phyloP scores from a whole-genome alignment of 2,888 invertebrate species.

The Mesorhabditis sp. region DNA sequence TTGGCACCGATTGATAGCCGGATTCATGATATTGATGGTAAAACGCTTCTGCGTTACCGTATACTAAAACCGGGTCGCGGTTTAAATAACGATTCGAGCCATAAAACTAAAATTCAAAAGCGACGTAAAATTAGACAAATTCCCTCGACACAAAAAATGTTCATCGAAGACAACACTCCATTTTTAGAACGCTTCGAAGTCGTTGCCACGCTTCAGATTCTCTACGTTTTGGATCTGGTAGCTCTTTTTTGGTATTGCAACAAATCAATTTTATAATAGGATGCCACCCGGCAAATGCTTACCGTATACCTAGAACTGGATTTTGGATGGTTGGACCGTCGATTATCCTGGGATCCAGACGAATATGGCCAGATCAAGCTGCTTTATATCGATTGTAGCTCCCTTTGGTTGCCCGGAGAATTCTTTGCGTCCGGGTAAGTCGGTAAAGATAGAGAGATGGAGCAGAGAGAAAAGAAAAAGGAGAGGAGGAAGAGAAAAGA shows the following conservation, averaged over 20 bases:
- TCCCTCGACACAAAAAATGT: no score
- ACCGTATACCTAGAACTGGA: neutral
- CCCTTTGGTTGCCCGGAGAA: conserved; percentile 5
- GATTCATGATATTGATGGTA: no score
- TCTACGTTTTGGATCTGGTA: neutral
- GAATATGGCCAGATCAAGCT: neutral
- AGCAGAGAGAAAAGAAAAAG: neutral
- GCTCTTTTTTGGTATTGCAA: neutral
- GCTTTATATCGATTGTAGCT: neutral
- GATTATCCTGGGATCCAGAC: neutral
- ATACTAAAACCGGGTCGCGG: no score
- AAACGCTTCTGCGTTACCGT: no score
- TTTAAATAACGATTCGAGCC: no score
- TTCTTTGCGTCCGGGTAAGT: neutral
- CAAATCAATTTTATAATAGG: neutral
- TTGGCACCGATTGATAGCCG: no score
- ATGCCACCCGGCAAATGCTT: neutral
- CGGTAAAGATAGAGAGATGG: neutral
- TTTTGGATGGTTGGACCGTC: neutral
- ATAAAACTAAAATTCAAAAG: no score
- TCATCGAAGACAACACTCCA: no score
- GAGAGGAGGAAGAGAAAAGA: neutral
- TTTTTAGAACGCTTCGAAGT: neutral
- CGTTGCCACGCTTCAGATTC: neutral
- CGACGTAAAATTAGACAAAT: no score